Conservation (phyloP, 2,888 invertebrate genomes). For the Cheilosia pagana region DNA sequence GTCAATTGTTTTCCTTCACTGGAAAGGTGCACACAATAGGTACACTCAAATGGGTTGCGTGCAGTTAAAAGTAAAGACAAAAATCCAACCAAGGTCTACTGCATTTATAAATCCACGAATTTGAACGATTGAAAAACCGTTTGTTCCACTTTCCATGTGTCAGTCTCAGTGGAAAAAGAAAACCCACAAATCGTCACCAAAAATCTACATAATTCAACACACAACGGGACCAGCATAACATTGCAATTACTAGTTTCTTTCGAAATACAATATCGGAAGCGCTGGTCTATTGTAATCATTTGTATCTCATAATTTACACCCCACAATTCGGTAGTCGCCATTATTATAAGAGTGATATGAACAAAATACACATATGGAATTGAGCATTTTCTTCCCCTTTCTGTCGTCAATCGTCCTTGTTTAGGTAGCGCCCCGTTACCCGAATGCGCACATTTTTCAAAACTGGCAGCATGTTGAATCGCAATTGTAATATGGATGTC, state of each 20-base stretch:
- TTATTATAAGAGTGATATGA: constrained; percentile 36
- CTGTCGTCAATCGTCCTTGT: constrained; percentile 34
- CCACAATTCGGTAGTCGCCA: constrained; percentile 38
- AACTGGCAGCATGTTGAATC: constrained; percentile 59
- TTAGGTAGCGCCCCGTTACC: constrained; percentile 36
- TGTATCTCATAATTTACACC: constrained; percentile 59
- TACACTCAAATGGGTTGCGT: background rate
- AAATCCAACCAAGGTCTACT: background rate
- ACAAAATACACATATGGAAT: constrained; percentile 36
- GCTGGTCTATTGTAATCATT: constrained; percentile 32
- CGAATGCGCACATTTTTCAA: constrained; percentile 44
- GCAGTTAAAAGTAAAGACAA: background rate
- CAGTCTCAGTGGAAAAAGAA: background rate
- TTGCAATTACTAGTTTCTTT: constrained; percentile 30
- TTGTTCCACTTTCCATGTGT: background rate
- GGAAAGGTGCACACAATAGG: constrained; percentile 10
- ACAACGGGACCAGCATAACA: constrained; percentile 48
- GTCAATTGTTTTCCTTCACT: constrained; percentile 14
- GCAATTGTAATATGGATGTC: constrained; percentile 48
- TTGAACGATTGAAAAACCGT: background rate
- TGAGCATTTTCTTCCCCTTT: constrained; percentile 7
- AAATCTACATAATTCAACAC: constrained; percentile 37
- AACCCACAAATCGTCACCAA: constrained; percentile 30
- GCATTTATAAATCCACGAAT: constrained; percentile 2
- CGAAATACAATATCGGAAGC: constrained; percentile 5